Evolutionary conservation across 2,113 vertebrate genomes (phyloP).

Genomic region (Leptobrachium ailaonicum): DNA sequence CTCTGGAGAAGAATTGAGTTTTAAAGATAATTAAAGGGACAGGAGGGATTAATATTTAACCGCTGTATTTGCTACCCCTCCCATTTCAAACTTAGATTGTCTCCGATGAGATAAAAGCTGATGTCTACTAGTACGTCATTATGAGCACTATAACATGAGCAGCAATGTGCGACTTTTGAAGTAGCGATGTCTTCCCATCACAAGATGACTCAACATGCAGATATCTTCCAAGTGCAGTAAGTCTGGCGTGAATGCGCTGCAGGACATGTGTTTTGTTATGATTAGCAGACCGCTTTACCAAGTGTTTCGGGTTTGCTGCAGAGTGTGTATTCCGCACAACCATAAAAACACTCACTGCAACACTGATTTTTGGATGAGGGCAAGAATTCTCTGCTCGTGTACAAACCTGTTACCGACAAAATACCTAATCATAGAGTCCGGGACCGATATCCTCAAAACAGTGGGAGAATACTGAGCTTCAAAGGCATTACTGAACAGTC

Average conservation of each 20-base stretch:
- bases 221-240: conserved; percentile 1
- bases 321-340: neutral
- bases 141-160: no score
- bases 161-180: no score
- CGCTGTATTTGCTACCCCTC: no score
- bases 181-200: no score
- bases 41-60: no score
- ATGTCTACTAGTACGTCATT: no score
- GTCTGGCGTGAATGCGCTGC: neutral
- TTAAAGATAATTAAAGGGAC: no score
- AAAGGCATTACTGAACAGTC: neutral
- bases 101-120: no score
- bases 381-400: neutral
- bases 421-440: neutral
- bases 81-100: no score
- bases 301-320: neutral
- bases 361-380: neutral
- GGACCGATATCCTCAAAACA: neutral
- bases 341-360: neutral
- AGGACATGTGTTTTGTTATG: neutral
- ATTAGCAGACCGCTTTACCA: neutral
- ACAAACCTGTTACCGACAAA: neutral
- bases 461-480: neutral
- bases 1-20: no score
- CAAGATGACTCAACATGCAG: neutral